A percentile compares a stretch with the other conserved stretches of the same genome.
These are phyloP conservation scores for Oligia strigilis DNA, from an alignment of 2,888 invertebrate species.

Conservation along the genomic window DNA sequence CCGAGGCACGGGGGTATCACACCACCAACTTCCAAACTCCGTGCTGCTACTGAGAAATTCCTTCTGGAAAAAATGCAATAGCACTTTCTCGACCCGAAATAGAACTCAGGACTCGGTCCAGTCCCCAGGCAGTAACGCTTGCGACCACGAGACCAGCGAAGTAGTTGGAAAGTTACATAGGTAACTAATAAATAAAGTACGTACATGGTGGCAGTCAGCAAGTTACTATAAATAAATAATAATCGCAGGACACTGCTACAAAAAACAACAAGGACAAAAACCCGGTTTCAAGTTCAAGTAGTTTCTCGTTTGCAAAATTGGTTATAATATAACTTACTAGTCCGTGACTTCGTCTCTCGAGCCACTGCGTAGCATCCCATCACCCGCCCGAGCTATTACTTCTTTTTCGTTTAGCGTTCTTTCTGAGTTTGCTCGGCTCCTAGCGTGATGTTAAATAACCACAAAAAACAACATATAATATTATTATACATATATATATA, in stretches of 20 bases:
- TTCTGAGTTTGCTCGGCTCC: too few species aligned
- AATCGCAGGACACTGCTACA: neutral
- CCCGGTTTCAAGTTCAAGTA: neutral
- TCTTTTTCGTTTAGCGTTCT: too few species aligned
- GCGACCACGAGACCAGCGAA: neutral
- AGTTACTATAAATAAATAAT: neutral
- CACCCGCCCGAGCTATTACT: too few species aligned
- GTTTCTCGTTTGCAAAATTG: neutral
- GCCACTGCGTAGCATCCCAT: too few species aligned
- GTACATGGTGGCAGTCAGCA: neutral
- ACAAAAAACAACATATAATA: too few species aligned
- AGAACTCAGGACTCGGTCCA: neutral
- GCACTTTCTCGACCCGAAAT: neutral
- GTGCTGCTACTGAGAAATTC: neutral
- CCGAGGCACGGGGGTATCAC: neutral
- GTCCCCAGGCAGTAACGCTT: neutral
- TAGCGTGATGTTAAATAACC: too few species aligned
- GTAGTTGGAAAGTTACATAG: neutral
- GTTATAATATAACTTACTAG: neutral
- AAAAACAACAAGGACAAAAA: slow-evolving; percentile 2
- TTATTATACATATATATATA: too few species aligned
- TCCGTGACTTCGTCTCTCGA: too few species aligned
- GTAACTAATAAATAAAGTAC: neutral
- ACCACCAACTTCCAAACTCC: neutral
- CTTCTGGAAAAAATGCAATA: neutral